Conservation (phyloP, 2,888 invertebrate species). For the Danaus chrysippus region DNA sequence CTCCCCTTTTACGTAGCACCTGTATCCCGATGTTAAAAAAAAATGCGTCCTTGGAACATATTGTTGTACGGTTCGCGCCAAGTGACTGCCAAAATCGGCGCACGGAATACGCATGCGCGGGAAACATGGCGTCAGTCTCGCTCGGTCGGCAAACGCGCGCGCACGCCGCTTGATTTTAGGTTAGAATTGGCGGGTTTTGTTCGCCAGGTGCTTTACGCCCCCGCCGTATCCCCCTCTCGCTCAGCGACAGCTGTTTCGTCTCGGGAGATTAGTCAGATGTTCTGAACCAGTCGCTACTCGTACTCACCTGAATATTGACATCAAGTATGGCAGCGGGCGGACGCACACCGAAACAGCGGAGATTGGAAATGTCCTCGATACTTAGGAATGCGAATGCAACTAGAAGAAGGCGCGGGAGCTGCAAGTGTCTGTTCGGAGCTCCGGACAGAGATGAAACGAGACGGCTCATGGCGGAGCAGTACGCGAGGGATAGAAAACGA, state of each 20-base stretch:
- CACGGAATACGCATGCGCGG: constrained; percentile 60
- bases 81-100: constrained; percentile 72
- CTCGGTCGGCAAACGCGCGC: constrained; percentile 51
- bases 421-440: constrained; percentile 81
- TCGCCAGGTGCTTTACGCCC: constrained; percentile 70
- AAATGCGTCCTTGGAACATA: constrained; percentile 74
- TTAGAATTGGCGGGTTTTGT: constrained; percentile 73
- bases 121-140: constrained; percentile 57
- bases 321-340: constrained; percentile 68
- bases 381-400: constrained; percentile 60
- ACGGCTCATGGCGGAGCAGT: constrained; percentile 79
- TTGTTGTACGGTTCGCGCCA: constrained; percentile 70
- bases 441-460: constrained; percentile 79
- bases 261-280: constrained; percentile 78
- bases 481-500: constrained; percentile 76
- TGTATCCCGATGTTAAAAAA: constrained; percentile 61
- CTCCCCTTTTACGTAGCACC: constrained; percentile 65
- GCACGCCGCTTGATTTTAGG: constrained; percentile 66
- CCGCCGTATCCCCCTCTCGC: constrained; percentile 53
- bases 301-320: constrained; percentile 75
- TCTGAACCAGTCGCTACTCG: constrained; percentile 72
- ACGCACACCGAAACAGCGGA: constrained; percentile 71
- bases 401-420: constrained; percentile 67
- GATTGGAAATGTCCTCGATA: constrained; percentile 59
- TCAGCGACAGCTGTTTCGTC: constrained; percentile 78